Conservation (phyloP, 2,113 vertebrate genomes). For the Ctenodactylus gundi region DNA sequence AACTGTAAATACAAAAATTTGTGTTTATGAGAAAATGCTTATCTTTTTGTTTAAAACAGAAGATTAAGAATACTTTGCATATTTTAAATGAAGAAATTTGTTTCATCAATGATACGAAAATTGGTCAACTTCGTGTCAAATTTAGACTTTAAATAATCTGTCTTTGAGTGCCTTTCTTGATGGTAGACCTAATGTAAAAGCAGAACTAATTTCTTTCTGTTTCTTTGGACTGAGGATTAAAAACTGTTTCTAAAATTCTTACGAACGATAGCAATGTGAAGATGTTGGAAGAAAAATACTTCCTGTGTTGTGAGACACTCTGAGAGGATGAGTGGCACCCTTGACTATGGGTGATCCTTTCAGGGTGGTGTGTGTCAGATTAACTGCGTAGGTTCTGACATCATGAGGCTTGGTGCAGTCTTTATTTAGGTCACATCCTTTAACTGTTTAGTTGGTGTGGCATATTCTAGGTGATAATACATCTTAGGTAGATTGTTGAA, state of each 20-base stretch:
- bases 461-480: background rate
- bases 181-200: background rate
- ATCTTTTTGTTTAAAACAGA: slow-evolving; percentile 24
- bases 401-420: background rate
- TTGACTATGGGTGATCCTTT: background rate
- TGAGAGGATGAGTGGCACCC: background rate
- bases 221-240: slow-evolving; percentile 24
- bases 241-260: background rate
- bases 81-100: background rate
- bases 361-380: background rate
- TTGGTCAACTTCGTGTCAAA: background rate
- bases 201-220: background rate
- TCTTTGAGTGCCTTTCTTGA: background rate
- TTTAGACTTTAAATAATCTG: background rate
- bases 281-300: slow-evolving; percentile 8
- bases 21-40: slow-evolving; percentile 4
- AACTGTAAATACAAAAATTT: background rate
- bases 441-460: background rate
- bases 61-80: background rate
- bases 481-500: background rate
- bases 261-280: background rate
- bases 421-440: background rate
- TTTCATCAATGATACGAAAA: slow-evolving; percentile 20
- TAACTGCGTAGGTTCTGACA: background rate
- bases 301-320: slow-evolving; percentile 20